Evolutionary conservation across 2,797 vertebrate species (phyloP).

Genomic region (Eulemur rubriventer): DNA sequence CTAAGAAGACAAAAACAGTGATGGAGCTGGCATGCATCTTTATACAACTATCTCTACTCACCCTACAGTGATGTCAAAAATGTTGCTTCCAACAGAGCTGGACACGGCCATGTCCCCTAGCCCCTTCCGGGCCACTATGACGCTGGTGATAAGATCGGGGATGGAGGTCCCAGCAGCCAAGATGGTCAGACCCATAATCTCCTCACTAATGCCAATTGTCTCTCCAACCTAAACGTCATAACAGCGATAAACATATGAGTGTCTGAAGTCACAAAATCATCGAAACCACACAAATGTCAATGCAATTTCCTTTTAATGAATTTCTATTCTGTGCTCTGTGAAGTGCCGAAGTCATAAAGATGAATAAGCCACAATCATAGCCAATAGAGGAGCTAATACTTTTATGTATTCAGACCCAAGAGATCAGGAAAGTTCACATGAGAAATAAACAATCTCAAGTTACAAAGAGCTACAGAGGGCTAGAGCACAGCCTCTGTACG

Average conservation of each 20-base stretch:
- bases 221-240: constrained; percentile 92
- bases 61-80: constrained; percentile 99
- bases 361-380: background rate
- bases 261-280: background rate
- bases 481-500: background rate
- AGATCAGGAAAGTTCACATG: background rate
- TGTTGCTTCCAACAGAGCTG: constrained; percentile 99
- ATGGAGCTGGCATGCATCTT: background rate
- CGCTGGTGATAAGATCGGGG: constrained; percentile 98
- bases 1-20: background rate
- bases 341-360: background rate
- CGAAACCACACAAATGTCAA: background rate
- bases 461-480: background rate
- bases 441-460: background rate
- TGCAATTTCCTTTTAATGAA: background rate
- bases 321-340: background rate
- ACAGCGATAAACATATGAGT: background rate
- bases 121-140: constrained; percentile 97
- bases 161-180: constrained; percentile 98
- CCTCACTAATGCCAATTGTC: constrained; percentile 97
- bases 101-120: constrained; percentile 99
- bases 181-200: constrained; percentile 99
- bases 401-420: background rate
- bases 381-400: background rate
- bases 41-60: constrained; percentile 82